A percentile compares a stretch with the other conserved stretches of the same genome.
phyloP scores from a whole-genome alignment of 2,113 vertebrate species.

The Panthera leo region DNA sequence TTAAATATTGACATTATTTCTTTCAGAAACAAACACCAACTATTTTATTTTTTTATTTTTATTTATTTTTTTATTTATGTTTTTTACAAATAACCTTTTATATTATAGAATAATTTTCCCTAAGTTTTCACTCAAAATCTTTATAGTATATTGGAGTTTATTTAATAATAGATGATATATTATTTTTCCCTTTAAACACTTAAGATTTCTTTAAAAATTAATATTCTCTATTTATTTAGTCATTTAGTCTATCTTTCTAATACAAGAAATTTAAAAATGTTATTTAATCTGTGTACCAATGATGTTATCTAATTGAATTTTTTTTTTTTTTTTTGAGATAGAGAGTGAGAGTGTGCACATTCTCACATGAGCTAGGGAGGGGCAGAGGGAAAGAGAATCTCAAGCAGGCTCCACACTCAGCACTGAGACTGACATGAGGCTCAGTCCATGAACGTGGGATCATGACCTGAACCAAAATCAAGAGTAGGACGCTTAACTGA shows the following conservation, averaged over 20 bases:
- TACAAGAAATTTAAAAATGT: not conserved
- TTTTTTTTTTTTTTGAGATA: not conserved
- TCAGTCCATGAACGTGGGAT: too few species aligned
- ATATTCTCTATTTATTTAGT: not conserved
- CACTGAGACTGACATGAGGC: too few species aligned
- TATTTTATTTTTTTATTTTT: not conserved
- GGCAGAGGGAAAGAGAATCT: too few species aligned
- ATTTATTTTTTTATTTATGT: not conserved
- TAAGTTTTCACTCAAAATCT: not conserved
- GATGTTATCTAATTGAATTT: not conserved
- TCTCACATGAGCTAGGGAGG: too few species aligned
- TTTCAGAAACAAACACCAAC: not conserved
- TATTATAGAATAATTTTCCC: not conserved
- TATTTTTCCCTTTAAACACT: not conserved
- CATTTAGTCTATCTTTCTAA: not conserved
- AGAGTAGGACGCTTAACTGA: too few species aligned
- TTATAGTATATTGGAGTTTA: not conserved
- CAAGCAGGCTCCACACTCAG: too few species aligned
- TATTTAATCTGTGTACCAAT: not conserved
- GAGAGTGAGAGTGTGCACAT: too few species aligned
- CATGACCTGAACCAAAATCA: too few species aligned
- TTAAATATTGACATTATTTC: not conserved
- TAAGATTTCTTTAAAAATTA: not conserved
- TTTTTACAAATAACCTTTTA: not conserved
- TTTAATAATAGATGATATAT: not conserved